Evolutionary conservation across 2,113 vertebrate genomes (phyloP), one percentile per base, ranked within the genome.

Genomic region (Dryoscopus gambensis): DNA sequence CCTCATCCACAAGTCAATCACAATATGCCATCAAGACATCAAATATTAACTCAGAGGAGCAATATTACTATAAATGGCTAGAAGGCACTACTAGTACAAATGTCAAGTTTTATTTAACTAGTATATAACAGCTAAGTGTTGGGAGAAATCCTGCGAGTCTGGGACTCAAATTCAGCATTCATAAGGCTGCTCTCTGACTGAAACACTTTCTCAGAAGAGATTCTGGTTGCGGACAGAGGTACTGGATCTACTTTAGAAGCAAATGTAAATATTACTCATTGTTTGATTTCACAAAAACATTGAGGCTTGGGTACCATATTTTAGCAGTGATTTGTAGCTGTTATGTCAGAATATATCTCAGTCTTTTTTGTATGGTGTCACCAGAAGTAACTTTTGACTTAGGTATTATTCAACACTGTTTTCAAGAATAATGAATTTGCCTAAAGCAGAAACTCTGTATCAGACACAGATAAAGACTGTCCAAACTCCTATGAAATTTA

Each of bases 41-140:
- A 87, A 88, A 84, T 90, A 93, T 50, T 88, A 90, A 82, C 76
- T 90, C 79, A 84, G 93, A 81, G 60, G 47, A 77, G 39, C 74
- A 90, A 90, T 88, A 91, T 88, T 91, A 77, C 64, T 84, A 33
- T 46, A 69, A 95, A 92, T 74, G 27, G 40, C 78, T 81, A 74
- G 87, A 94, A 96, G 84, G 62, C 57, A 71, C 79, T 87, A 59
- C 64, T 80, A 63, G n/a, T 77, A 40, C 56, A 90, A 55, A 95
- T 74, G 93, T 2, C 39, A 65, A 35, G 30, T 69, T 79, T 73
- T 79, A 47, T 76, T 86, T 90, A 74, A 74, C 60, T 92, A 77
- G 8, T 28, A 27, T 39, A 65, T 31, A 37, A 70, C 31, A 93
- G 49, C 50, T 76, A 89, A 83, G 62, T 47, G 33, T 70, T 88